Percentiles rank a stretch among this genome's conserved stretches.
These are phyloP conservation scores for Stegostoma tigrinum DNA, from an alignment of 2,113 vertebrate species.

Conservation along the genomic window DNA sequence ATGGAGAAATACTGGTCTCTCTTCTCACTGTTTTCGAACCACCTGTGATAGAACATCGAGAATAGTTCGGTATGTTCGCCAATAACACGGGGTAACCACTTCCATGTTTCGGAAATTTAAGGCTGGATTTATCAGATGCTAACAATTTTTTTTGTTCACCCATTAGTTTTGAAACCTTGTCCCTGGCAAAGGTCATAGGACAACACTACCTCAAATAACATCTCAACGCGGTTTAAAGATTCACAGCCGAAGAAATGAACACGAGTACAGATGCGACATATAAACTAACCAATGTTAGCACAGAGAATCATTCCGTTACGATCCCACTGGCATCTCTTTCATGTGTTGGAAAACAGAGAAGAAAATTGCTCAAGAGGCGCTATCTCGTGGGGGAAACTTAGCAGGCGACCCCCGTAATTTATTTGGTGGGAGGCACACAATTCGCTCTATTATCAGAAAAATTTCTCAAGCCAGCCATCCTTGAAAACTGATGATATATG, in stretches of 20 bases:
- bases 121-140: background rate
- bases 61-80: background rate
- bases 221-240: background rate
- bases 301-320: background rate
- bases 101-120: background rate
- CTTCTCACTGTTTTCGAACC: background rate
- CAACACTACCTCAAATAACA: background rate
- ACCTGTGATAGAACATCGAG: background rate
- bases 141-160: background rate
- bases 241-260: background rate
- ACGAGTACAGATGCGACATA: background rate
- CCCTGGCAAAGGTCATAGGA: background rate
- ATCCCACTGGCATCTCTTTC: background rate
- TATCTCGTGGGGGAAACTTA: background rate
- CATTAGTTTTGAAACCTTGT: background rate
- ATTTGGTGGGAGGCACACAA: conserved; percentile 29
- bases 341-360: background rate
- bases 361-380: background rate
- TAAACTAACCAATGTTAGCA: background rate
- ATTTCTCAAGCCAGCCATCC: conserved; percentile 33
- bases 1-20: background rate
- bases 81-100: too few relatives aligned
- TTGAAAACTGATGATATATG: conserved; percentile 39
- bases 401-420: background rate
- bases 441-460: conserved; percentile 25